Evolutionary conservation across 2,797 vertebrate genomes (phyloP).

Genomic region (Pangasius mekongensis): DNA sequence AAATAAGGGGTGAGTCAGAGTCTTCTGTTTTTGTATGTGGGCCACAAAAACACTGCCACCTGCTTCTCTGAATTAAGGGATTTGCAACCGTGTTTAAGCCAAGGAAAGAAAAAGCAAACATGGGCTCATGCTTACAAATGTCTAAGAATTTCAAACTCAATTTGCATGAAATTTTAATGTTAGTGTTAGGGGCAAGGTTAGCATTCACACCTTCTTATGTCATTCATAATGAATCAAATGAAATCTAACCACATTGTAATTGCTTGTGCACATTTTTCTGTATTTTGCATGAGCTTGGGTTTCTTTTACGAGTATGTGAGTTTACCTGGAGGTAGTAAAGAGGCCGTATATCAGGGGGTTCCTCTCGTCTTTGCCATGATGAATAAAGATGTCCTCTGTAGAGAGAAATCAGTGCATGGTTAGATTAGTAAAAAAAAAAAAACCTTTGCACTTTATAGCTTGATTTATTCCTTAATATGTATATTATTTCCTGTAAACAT

Average conservation of each 20-base stretch:
- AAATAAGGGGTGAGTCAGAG: slow-evolving; percentile 28
- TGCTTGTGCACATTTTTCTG: not conserved
- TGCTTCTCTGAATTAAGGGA: slow-evolving; percentile 9
- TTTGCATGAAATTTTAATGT: not conserved
- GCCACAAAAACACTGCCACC: slow-evolving; percentile 32
- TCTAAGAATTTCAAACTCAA: not conserved
- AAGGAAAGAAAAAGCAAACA: not conserved
- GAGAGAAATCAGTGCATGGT: not conserved
- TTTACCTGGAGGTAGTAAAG: slow-evolving; percentile 82
- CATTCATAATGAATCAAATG: not conserved
- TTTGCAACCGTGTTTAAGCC: not conserved
- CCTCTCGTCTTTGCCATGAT: slow-evolving; percentile 79
- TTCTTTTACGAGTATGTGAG: too few species aligned
- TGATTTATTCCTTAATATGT: not conserved
- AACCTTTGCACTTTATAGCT: slow-evolving; percentile 10
- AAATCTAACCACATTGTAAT: not conserved
- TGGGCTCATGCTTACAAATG: not conserved
- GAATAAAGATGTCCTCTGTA: slow-evolving; percentile 81
- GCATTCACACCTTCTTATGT: not conserved
- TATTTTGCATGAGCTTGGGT: not conserved
- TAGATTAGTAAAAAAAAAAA: slow-evolving; percentile 19
- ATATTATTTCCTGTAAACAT: not conserved
- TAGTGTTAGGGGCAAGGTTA: not conserved
- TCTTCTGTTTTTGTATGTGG: slow-evolving; percentile 20
- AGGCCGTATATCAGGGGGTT: slow-evolving; percentile 83